phyloP scores from a whole-genome alignment of 2,113 vertebrate genomes.

The Oriolus oriolus region DNA sequence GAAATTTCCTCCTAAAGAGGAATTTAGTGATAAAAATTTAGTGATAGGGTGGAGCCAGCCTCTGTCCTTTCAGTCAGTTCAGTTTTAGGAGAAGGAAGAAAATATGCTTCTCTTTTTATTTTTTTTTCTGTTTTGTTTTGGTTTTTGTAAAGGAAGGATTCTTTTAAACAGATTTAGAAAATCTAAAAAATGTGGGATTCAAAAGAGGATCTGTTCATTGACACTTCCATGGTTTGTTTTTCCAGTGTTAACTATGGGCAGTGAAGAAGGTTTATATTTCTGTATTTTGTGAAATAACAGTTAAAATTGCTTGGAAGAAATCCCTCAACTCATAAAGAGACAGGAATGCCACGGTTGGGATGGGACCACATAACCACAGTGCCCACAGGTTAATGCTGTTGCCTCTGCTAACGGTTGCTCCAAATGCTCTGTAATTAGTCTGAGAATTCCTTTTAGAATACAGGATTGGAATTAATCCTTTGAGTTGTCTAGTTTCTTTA shows the following conservation, averaged over 20 bases:
- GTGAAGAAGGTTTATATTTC: neutral
- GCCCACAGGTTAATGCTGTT: neutral
- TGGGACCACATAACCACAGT: neutral
- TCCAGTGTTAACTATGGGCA: neutral
- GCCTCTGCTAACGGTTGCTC: neutral
- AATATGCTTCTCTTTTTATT: neutral
- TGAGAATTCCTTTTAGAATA: neutral
- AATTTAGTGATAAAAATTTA: neutral
- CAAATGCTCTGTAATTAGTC: neutral
- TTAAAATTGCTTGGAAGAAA: neutral
- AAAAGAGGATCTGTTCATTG: neutral
- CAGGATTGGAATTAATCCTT: neutral
- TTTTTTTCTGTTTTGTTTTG: neutral
- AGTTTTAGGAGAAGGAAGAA: neutral
- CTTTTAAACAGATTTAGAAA: neutral
- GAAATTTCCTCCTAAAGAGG: neutral
- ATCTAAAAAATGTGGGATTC: neutral
- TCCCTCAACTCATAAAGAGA: neutral
- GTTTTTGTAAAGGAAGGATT: neutral
- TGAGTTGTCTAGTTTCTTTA: neutral
- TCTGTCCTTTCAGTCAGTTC: neutral
- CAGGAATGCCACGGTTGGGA: neutral
- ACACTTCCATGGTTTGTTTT: neutral
- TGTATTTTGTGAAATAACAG: neutral
- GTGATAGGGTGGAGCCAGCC: neutral